Evolutionary conservation across 2,888 invertebrate genomes (phyloP).

Genomic region (Macrophya annulata): DNA sequence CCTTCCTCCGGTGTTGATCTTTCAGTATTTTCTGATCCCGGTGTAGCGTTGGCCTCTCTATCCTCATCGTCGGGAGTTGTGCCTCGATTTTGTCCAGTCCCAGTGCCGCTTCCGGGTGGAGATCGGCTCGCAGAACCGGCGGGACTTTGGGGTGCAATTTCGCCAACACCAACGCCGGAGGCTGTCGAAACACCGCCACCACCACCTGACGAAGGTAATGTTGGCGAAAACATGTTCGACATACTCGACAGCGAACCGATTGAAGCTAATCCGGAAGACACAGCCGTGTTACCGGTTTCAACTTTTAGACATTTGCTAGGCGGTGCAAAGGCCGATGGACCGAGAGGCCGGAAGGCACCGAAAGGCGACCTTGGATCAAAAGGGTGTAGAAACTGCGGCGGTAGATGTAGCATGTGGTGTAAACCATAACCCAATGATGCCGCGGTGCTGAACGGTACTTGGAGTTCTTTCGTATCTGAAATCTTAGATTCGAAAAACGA

Average conservation of each 20-base stretch:
- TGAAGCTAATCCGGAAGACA: conserved; percentile 75
- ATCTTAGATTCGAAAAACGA: conserved; percentile 66
- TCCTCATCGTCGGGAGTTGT: conserved; percentile 77
- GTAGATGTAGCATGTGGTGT: conserved; percentile 87
- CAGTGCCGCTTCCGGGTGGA: conserved; percentile 70
- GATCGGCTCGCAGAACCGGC: conserved; percentile 77
- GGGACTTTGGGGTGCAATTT: conserved; percentile 76
- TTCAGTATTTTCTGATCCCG: conserved; percentile 80
- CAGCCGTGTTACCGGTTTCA: conserved; percentile 72
- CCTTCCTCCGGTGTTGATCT: conserved; percentile 80
- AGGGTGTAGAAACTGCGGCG: conserved; percentile 88
- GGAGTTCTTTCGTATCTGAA: conserved; percentile 83
- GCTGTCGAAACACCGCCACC: conserved; percentile 61
- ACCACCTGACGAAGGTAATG: conserved; percentile 69
- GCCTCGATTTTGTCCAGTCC: conserved; percentile 69
- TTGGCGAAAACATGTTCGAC: conserved; percentile 78
- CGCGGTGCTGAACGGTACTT: conserved; percentile 84
- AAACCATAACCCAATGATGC: conserved; percentile 83
- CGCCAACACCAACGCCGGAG: conserved; percentile 63
- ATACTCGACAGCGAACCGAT: conserved; percentile 76
- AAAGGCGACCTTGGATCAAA: conserved; percentile 84
- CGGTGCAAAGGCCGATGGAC: conserved; percentile 86
- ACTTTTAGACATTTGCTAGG: conserved; percentile 83
- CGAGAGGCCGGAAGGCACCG: conserved; percentile 83
- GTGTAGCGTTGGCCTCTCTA: conserved; percentile 79